phyloP scores from a whole-genome alignment of 2,113 vertebrate genomes.

The Struthidea cinerea region DNA sequence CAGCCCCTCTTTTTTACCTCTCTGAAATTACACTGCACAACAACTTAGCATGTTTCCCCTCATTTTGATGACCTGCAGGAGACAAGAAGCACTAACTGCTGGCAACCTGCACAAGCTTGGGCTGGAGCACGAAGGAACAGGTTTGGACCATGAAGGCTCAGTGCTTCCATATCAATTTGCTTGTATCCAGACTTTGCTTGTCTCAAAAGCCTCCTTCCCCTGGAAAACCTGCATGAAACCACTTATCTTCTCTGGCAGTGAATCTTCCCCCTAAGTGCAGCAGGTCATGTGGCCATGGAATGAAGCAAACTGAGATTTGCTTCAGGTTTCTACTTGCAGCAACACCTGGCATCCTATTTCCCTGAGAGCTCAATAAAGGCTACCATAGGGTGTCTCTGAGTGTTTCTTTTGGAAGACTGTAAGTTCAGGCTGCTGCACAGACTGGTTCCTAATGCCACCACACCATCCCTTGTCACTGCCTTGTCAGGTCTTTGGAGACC shows the following conservation, averaged over 20 bases:
- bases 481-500: not conserved
- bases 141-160: not conserved
- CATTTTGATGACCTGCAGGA: not conserved
- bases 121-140: not conserved
- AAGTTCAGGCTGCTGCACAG: not conserved
- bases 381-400: not conserved
- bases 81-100: not conserved
- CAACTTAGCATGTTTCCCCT: not conserved
- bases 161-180: not conserved
- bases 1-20: rapidly evolving
- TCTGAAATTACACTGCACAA: not conserved
- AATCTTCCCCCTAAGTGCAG: not conserved
- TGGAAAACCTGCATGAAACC: not conserved
- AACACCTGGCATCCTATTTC: not conserved
- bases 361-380: not conserved
- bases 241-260: not conserved
- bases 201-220: not conserved
- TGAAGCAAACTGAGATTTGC: not conserved
- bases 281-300: rapidly evolving
- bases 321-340: not conserved
- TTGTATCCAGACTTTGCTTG: not conserved
- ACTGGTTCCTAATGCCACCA: not conserved
- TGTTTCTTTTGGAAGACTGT: not conserved
- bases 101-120: not conserved
- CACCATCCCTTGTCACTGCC: not conserved